Base-by-base conservation (phyloP, 2,797 vertebrate genomes). In the Rhadinocentrus ornatus region DNA sequence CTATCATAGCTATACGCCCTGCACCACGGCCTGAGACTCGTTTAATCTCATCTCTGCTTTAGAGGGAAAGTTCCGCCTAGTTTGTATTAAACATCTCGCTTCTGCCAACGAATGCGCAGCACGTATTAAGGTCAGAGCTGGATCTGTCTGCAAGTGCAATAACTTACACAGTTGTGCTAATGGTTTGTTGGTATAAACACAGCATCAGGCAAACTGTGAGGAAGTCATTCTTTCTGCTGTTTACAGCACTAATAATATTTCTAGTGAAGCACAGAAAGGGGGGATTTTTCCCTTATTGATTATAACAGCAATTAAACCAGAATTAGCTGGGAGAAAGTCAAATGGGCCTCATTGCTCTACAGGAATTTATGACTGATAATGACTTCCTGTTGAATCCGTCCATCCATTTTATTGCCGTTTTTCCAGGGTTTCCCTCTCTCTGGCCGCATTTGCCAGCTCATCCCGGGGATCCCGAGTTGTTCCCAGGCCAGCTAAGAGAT, bases 11-110 rank as follows among this genome's bases (percentile, higher is more conserved):
- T 83, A 74, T 87, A 87, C 81, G 73, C 29, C 29, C 64, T 10
- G 10, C 44, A 35, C 83, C 83, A n/a, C 87, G 82, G 63, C 82
- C 68, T 1, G 62, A 87, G 68, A 81, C 74, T 84, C 12, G n/a
- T 82, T 86, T 88, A 46, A 84, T 87, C 78, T 85, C 66, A 65
- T 84, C 69, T 82, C 67, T 54, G 69, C 84, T 80, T 81, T 69
- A 68, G 77, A 88, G 68, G 73, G 50, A 86, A 86, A 83, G 73
- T 77, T 69, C 35, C 4, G 58, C 66, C 72, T 62, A 54, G 57
- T 82, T 78, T 59, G 73, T 85, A 67, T 83, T 80, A 73, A 84
- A 73, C 72, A 66, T 81, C 67, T 85, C 15, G 13, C 62, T 77
- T 31, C 84, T 78, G 83, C 79, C 77, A 85, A 55, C 53, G 29